A percentile compares a stretch with the other conserved stretches of the same genome.
phyloP scores from a whole-genome alignment of 2,797 vertebrate species.

The Tadarida brasiliensis region DNA sequence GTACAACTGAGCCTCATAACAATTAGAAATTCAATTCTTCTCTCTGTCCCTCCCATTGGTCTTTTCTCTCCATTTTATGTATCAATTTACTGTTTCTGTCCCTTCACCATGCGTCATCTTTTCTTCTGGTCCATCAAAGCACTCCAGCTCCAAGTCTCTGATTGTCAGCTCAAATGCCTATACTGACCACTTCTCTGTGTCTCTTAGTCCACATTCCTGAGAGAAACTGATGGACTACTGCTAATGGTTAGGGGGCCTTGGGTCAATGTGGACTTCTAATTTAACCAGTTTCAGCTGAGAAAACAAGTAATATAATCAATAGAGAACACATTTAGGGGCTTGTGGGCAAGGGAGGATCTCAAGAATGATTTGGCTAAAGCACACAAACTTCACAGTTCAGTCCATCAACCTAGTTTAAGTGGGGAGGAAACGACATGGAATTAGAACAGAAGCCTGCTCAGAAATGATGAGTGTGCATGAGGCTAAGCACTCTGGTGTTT shows the following conservation, averaged over 20 bases:
- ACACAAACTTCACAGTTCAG: neutral
- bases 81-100: neutral
- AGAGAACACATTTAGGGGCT: neutral
- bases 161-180: neutral
- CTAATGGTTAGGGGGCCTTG: neutral
- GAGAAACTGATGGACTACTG: neutral
- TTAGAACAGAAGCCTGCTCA: neutral
- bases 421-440: fast-evolving
- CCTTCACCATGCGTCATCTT: neutral
- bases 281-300: neutral
- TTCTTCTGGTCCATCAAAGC: neutral
- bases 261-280: neutral
- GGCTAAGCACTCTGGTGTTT: neutral
- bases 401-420: neutral
- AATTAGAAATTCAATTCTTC: neutral
- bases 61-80: neutral
- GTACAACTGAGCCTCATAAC: no score
- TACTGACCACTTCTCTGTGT: neutral
- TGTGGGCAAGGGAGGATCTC: neutral
- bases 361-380: neutral
- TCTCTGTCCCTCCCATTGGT: neutral
- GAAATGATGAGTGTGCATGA: fast-evolving
- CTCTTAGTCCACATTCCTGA: neutral
- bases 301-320: neutral
- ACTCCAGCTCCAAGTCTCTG: neutral